Base-by-base conservation (phyloP, 2,888 invertebrate genomes). In the Erebia palarica region DNA sequence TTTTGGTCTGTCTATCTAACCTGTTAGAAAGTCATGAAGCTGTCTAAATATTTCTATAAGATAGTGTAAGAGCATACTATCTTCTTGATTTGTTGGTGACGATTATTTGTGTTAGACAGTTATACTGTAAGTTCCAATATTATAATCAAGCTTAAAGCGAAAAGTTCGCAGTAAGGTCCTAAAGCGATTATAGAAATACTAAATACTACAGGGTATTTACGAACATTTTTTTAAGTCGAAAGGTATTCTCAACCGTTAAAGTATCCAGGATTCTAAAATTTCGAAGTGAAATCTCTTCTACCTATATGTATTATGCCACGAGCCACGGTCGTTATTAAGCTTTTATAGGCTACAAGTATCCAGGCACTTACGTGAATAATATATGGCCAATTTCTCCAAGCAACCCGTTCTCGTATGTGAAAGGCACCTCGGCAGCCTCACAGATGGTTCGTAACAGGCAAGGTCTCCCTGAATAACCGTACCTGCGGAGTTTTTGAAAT, bases 401-500 rank as follows among this genome's bases (percentile, higher is more conserved):
- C 80, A 97, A 91, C 7, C 97, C 96, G 79, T 95, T 95, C 79
- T 95, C 95, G 81, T 95, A 94, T 77, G 93, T 94, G 81, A 97
- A 94, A 66, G 96, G 95, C 73, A 94, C 91, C 78, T 95, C 94
- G 0, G 97, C 95, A 44, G 96, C 94, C 84, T 97, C 96, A 83
- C 97, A 97, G 83, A 97, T 96, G 76, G 95, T 94, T 78, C 96
- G 94, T 75, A 97, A 88, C 78, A 97, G 85, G 86, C 97, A 97
- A 53, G 95, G 94, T 76, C 95, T 94, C 8, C 96, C 96, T 69
- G 94, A 92, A 77, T 95, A 93, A 14, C 95, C 94, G 78, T 95
- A 94, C 80, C 95, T 96, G 84, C 74, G 86, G 79, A 80, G 79
- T 82, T 83, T 75, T 72, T 72, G 69, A 73, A 63, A 55, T 72